Conservation (phyloP, 92 coral and sea anemone species). For the Epizoanthus stellaris region DNA sequence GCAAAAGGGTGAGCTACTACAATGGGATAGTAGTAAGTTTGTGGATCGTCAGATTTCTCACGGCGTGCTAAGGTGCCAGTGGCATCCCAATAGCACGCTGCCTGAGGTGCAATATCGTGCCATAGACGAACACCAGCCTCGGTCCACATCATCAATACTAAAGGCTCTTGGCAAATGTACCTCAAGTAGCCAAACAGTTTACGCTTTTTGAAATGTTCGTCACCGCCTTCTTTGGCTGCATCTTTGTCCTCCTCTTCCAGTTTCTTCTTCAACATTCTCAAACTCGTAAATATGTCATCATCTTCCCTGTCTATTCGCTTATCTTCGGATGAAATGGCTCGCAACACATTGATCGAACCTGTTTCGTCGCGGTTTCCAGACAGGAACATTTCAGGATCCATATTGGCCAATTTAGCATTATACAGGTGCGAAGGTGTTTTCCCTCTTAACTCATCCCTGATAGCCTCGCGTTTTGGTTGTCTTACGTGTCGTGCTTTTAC, state of each 20-base stretch:
- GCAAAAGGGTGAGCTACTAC: conserved; percentile 33
- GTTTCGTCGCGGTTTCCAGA: conserved; percentile 46
- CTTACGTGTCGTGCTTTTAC: conserved; percentile 23
- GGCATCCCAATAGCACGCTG: conserved; percentile 21
- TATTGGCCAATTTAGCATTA: background rate
- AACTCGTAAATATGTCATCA: conserved; percentile 24
- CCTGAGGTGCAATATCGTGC: conserved; percentile 39
- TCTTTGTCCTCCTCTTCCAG: conserved; percentile 5
- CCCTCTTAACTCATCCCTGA: background rate
- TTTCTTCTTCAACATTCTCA: conserved; percentile 22
- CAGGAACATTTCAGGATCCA: conserved; percentile 20
- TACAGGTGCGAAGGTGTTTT: conserved; percentile 25
- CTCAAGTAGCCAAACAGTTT: conserved; percentile 48
- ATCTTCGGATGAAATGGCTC: conserved; percentile 25
- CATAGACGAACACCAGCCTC: conserved; percentile 54
- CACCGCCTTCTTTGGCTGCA: conserved; percentile 13
- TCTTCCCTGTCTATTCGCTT: conserved; percentile 7
- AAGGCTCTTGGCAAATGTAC: conserved; percentile 28
- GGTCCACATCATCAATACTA: conserved; percentile 44
- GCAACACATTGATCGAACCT: conserved; percentile 21
- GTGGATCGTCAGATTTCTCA: background rate
- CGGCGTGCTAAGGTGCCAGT: conserved; percentile 6
- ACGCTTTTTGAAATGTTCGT: conserved; percentile 29
- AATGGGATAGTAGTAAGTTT: conserved; percentile 47
- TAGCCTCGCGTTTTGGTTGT: conserved; percentile 9